These are phyloP conservation scores for Polyergus mexicanus DNA, from an alignment of 1,140 invertebrate species.

Conservation along the genomic window DNA sequence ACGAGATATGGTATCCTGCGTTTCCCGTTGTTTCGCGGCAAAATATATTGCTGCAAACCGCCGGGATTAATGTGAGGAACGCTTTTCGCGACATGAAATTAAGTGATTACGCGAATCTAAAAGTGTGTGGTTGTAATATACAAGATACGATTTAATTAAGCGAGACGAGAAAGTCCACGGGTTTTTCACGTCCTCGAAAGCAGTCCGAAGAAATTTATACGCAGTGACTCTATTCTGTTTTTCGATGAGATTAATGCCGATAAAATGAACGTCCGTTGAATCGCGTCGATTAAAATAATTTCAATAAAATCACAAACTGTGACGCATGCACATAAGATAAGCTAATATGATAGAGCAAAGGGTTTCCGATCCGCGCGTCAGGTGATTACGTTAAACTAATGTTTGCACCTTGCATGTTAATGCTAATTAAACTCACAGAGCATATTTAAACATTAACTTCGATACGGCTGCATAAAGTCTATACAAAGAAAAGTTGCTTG, in stretches of 20 bases:
- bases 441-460: neutral
- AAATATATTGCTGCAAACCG: neutral
- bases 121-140: neutral
- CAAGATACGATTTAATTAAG: conserved; percentile 39
- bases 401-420: conserved; percentile 25
- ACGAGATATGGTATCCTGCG: neutral
- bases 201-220: neutral
- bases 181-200: neutral
- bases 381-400: conserved; percentile 19
- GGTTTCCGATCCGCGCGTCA: conserved; percentile 33
- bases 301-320: conserved; percentile 26
- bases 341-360: conserved; percentile 24
- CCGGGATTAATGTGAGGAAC: neutral
- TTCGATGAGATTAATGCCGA: neutral
- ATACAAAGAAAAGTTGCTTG: neutral
- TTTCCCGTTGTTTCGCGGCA: neutral
- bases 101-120: neutral
- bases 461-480: neutral
- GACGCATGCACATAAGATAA: conserved; percentile 8
- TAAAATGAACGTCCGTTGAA: neutral
- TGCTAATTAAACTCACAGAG: conserved; percentile 30
- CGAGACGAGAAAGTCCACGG: neutral
- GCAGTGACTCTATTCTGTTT: neutral
- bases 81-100: neutral
- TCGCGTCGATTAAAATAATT: conserved; percentile 7